Evolutionary conservation across 1,140 invertebrate genomes (phyloP), one percentile per base, ranked within the genome.

Genomic region (Drosophila ironensis): DNA sequence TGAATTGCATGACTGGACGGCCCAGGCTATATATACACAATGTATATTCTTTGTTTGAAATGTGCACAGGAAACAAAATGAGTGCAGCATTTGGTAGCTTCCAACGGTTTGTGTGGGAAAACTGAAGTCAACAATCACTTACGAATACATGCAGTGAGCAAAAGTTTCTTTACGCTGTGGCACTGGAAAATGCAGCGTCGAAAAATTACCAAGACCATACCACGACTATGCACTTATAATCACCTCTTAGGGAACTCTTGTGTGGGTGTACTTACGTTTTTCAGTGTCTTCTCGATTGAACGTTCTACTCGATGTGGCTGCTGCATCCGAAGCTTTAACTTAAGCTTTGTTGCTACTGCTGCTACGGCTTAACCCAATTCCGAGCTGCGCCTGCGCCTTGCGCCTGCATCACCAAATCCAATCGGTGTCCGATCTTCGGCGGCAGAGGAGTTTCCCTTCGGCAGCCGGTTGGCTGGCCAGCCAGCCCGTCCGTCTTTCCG

Each of bases 401-500:
- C 52, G 52, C 47, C 44, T 35, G 48, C 64, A 60, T 44, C 35
- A 37, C 52, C 56, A 60, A 60, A 60, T 57, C 33, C 14, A 44
- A 25, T 25, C 22, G 41, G 20, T 25, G 41, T 41, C 19, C 40
- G 40, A 63, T 63, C 59, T 28, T 14, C 9, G 59, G 16, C 24
- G 14, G 12, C 11, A 22, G 28, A 52, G 8, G 3, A 37, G 41
- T 28, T 61, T 38, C 48, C 48, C 53, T 60, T 60, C 27, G 20
- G 12, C n/a, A 24, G 4, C 3, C 11, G 9, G 27, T 11, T 3
- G 28, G 33, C n/a, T n/a, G n/a, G n/a, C n/a, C n/a, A n/a, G n/a
- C n/a, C n/a, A n/a, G n/a, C n/a, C n/a, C n/a, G n/a, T n/a, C n/a
- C n/a, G n/a, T n/a, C n/a, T 35, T 30, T 47, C 4, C 25, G 25